Evolutionary conservation across 2,113 vertebrate species (phyloP), one percentile per base, ranked within the genome.

Genomic region (Vidua macroura): DNA sequence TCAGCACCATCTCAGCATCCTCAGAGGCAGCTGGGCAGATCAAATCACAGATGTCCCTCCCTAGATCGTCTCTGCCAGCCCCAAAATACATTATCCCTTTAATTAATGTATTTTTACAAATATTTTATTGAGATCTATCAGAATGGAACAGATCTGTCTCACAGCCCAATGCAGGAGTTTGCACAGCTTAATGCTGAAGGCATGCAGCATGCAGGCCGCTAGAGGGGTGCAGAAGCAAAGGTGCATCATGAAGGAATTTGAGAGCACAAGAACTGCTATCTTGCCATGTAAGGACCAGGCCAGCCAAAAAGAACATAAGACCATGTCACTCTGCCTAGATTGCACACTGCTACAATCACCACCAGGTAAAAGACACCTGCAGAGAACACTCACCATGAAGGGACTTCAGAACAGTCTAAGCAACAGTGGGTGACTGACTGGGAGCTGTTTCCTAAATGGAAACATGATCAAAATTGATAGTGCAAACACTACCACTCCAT

Each of bases 131-230:
- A 59, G 24, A 58, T 5, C 27, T 11, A 60, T 15, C 7, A 39
- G 46, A 90, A 16, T 0, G 2, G n/a, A 60, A 59, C 14, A 35
- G 31, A 15, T 21, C 13, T 49, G 37, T 39, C 66, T 48, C 46
- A 41, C 52, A 69, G 81, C 13, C 37, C 1, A 2, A 8, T 16
- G 20, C 0, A 28, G 60, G 15, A 70, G 48, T 25, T 19, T 21
- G 39, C 35, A 72, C 27, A 67, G 28, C 16, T 30, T 6, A 9
- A 23, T 16, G 5, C 39, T 17, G 37, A 87, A 43, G 58, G 58
- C 43, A 43, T 1, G 4, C 23, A 8, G 30, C 11, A 7, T 3
- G 11, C 30, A 27, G 48, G 69, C 33, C 0, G 0, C 48, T 28
- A 31, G 28, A 44, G 13, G 28, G 2, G 5, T 3, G 41, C 48